Percentiles rank a stretch among this genome's conserved stretches.
These are phyloP conservation scores for Sabellastarte sp. DNA, from an alignment of 2,888 invertebrate genomes.

Conservation along the genomic window DNA sequence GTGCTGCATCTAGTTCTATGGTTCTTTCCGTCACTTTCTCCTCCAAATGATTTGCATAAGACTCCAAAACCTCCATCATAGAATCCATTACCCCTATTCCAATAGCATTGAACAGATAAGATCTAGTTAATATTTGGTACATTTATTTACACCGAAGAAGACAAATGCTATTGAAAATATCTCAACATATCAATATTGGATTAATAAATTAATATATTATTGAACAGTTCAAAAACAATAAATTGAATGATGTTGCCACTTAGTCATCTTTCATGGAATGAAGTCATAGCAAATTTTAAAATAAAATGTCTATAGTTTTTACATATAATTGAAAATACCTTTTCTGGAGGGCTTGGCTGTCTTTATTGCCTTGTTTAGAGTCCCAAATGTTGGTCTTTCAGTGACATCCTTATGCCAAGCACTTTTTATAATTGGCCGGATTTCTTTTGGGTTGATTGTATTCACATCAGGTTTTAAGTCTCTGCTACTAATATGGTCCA, in stretches of 20 bases:
- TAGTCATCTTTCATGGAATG: too few species aligned
- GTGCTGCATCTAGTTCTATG: conserved; percentile 34
- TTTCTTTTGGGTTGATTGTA: not conserved
- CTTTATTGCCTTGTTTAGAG: conserved; percentile 21
- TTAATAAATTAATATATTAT: too few species aligned
- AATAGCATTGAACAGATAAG: too few species aligned
- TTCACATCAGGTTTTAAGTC: conserved; percentile 4
- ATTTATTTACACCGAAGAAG: too few species aligned
- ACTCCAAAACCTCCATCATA: conserved; percentile 53
- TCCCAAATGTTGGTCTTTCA: conserved; percentile 34
- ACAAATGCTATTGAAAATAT: too few species aligned
- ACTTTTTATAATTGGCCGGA: conserved; percentile 33
- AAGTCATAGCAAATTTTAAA: too few species aligned
- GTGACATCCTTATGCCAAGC: conserved; percentile 39
- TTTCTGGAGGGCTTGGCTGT: conserved; percentile 29
- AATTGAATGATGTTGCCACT: too few species aligned
- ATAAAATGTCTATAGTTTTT: too few species aligned
- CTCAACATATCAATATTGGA: too few species aligned
- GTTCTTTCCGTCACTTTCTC: conserved; percentile 43
- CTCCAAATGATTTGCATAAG: conserved; percentile 45
- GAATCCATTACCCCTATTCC: conserved; percentile 42
- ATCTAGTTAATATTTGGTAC: too few species aligned
- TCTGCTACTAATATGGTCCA: not conserved
- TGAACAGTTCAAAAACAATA: too few species aligned
- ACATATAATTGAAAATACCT: not conserved